These are phyloP conservation scores for Caenorhabditis inopinata DNA, from an alignment of 1,140 invertebrate genomes.

Conservation along the genomic window DNA sequence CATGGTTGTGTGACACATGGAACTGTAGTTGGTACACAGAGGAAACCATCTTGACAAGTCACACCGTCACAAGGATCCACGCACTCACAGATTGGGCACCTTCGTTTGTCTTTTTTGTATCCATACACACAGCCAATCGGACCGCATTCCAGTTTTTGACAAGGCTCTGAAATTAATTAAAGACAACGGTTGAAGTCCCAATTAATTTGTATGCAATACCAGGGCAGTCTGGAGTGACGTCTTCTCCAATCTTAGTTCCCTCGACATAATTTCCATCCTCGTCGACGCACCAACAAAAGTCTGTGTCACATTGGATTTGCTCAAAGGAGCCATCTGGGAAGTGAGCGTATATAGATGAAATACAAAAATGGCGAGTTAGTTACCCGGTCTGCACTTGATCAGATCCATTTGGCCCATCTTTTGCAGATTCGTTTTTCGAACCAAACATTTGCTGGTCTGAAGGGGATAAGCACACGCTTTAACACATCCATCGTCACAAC, in stretches of 20 bases:
- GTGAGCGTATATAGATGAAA: background rate
- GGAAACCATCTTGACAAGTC: conserved; percentile 45
- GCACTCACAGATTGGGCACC: conserved; percentile 58
- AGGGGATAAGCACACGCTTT: conserved; percentile 54
- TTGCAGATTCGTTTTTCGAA: conserved; percentile 52
- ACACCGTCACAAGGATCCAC: conserved; percentile 54
- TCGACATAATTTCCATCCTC: conserved; percentile 51
- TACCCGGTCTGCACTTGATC: conserved; percentile 51
- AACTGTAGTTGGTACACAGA: conserved; percentile 55
- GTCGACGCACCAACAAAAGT: conserved; percentile 58
- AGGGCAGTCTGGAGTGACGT: conserved; percentile 49
- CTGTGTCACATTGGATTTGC: conserved; percentile 52
- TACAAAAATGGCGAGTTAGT: background rate
- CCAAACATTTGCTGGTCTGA: conserved; percentile 55
- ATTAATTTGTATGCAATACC: background rate
- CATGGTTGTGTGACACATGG: conserved; percentile 48
- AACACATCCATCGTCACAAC: conserved; percentile 58
- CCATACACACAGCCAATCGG: conserved; percentile 50
- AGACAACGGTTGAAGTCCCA: background rate
- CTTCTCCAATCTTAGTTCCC: conserved; percentile 51
- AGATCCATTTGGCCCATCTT: conserved; percentile 41
- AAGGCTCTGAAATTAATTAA: background rate
- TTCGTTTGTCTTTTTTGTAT: conserved; percentile 53
- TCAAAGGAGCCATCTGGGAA: conserved; percentile 54
- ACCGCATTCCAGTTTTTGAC: background rate